These are phyloP conservation scores for Chorisops tibialis DNA, from an alignment of 2,888 invertebrate species.

Conservation along the genomic window DNA sequence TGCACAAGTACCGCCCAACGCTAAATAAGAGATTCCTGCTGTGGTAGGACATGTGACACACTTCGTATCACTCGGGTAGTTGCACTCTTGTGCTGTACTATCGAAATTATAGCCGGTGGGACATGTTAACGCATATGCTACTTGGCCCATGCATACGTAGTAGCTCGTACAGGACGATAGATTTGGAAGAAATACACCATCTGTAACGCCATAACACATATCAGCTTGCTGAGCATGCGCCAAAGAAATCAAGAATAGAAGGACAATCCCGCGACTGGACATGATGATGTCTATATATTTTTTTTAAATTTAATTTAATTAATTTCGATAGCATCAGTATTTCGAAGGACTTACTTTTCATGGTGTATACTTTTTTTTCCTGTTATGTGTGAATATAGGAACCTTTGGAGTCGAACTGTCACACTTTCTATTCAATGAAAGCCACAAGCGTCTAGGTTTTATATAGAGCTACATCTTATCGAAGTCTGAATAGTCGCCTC, in stretches of 20 bases:
- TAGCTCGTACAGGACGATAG: background rate
- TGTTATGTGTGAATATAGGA: background rate
- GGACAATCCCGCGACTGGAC: background rate
- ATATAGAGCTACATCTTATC: slow-evolving; percentile 4
- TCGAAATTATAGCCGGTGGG: background rate
- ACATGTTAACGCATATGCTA: background rate
- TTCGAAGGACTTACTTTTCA: slow-evolving; percentile 10
- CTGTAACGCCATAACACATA: slow-evolving; percentile 36
- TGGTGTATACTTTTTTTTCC: background rate
- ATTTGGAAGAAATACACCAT: slow-evolving; percentile 2
- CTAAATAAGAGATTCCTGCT: background rate
- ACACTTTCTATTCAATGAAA: slow-evolving; percentile 1
- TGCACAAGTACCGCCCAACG: slow-evolving; percentile 36
- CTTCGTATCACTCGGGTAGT: background rate
- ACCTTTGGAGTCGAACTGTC: background rate
- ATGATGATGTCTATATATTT: background rate
- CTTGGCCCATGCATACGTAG: background rate
- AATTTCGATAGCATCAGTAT: too few species aligned
- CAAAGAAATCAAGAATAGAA: background rate
- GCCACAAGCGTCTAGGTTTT: background rate
- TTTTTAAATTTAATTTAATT: background rate
- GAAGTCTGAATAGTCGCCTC: background rate
- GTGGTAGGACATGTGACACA: background rate
- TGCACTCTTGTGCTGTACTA: background rate
- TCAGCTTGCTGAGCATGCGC: slow-evolving; percentile 32